phyloP scores from a whole-genome alignment of 2,888 invertebrate genomes.

The Cryptocephalus primarius region DNA sequence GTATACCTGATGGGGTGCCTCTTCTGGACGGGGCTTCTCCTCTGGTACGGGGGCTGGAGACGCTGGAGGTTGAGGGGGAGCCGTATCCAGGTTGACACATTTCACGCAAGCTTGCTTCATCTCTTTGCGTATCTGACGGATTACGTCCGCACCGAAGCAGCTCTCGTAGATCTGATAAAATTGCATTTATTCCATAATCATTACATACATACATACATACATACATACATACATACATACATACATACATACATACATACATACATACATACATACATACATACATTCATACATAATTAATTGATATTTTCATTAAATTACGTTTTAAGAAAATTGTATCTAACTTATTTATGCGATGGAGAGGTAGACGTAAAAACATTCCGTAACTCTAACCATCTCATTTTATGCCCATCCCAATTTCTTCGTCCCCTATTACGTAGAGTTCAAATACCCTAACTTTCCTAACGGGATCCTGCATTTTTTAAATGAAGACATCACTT shows the following conservation, averaged over 20 bases:
- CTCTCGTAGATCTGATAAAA: conserved; percentile 53
- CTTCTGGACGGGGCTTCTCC: conserved; percentile 5
- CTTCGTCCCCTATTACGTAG: no score
- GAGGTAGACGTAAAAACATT: no score
- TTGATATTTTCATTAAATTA: not conserved
- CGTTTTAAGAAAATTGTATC: no score
- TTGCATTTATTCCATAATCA: not conserved
- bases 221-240: not conserved
- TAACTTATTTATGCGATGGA: no score
- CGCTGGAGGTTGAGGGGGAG: conserved; percentile 18
- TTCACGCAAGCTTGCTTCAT: conserved; percentile 56
- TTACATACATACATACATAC: not conserved
- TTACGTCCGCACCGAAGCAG: conserved; percentile 56
- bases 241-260: not conserved
- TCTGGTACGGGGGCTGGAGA: conserved; percentile 11
- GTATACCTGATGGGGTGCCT: conserved; percentile 5
- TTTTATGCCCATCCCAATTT: no score
- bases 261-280: not conserved
- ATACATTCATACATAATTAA: not conserved
- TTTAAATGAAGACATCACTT: no score
- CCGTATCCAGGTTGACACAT: conserved; percentile 45
- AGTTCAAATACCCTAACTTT: no score
- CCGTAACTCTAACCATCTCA: no score
- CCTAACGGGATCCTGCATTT: no score
- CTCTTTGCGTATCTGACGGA: conserved; percentile 55